A percentile compares a stretch with the other conserved stretches of the same genome.
Evolutionary conservation across 2,888 invertebrate species (phyloP).

Genomic region (Cepaea hortensis): DNA sequence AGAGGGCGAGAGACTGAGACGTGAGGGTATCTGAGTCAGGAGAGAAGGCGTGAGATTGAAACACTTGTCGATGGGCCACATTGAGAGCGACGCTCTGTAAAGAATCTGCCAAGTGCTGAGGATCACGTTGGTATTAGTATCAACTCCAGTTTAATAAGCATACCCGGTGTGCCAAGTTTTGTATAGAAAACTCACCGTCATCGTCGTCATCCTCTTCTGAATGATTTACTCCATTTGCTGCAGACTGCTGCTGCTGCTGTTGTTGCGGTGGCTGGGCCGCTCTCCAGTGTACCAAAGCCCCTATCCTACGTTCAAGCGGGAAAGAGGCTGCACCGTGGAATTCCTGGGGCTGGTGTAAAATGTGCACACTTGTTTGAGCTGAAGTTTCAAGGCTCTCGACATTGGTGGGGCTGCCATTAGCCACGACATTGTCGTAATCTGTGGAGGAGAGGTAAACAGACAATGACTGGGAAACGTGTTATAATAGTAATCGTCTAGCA

Average conservation of each 20-base stretch:
- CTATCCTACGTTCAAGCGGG: not conserved
- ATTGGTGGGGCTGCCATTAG: not conserved
- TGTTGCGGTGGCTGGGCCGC: not conserved
- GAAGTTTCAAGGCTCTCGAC: not conserved
- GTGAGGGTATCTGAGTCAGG: no score
- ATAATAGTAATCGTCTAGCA: no score
- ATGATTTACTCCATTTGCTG: not conserved
- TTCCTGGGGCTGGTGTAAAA: not conserved
- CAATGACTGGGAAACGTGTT: no score
- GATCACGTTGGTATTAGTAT: no score
- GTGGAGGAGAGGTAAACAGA: not conserved
- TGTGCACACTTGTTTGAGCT: not conserved
- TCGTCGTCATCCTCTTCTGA: conserved; percentile 38
- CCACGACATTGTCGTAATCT: conserved; percentile 1
- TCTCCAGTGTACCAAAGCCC: conserved; percentile 32
- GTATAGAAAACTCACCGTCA: conserved; percentile 5
- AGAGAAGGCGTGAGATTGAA: no score
- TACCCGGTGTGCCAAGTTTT: no score
- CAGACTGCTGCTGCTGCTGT: not conserved
- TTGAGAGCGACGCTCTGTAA: no score
- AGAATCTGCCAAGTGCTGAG: no score
- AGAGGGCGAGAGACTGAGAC: no score
- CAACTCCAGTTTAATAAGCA: no score
- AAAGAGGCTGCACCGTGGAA: not conserved
- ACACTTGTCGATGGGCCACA: no score